These are phyloP conservation scores for Tetragnatha versicolor DNA, from an alignment of 1,140 invertebrate genomes.

Conservation along the genomic window DNA sequence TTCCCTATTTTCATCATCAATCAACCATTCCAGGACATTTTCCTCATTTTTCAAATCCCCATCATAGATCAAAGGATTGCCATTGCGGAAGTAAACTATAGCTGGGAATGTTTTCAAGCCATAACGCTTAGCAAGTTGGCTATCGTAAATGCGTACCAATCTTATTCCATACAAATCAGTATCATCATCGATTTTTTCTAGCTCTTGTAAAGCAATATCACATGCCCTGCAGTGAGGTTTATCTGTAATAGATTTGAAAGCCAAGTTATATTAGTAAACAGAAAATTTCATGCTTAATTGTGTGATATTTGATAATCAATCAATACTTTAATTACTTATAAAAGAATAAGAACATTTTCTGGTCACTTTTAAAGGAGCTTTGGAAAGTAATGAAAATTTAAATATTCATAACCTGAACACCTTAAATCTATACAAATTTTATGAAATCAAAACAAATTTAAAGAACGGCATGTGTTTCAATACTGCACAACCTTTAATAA, in stretches of 20 bases:
- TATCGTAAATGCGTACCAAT: constrained; percentile 93
- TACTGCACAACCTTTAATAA: too few species aligned
- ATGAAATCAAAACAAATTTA: too few species aligned
- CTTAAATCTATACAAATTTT: too few species aligned
- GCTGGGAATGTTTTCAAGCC: constrained; percentile 95
- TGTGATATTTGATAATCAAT: too few species aligned
- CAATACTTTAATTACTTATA: too few species aligned
- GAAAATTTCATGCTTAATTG: too few species aligned
- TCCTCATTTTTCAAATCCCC: constrained; percentile 77
- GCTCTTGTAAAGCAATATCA: constrained; percentile 85
- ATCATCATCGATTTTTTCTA: constrained; percentile 92
- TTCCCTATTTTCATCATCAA: constrained; percentile 92
- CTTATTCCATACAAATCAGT: constrained; percentile 93
- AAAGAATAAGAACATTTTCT: too few species aligned
- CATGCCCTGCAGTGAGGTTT: constrained; percentile 93
- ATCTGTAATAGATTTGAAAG: constrained; percentile 71
- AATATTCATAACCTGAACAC: too few species aligned
- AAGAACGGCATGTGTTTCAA: too few species aligned
- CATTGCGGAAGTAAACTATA: constrained; percentile 90
- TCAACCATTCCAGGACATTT: constrained; percentile 78
- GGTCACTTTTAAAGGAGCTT: too few species aligned
- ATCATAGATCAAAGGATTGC: constrained; percentile 91
- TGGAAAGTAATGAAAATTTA: too few species aligned
- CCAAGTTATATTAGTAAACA: too few species aligned
- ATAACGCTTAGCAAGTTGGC: constrained; percentile 78